Conservation (phyloP, 2,113 vertebrate genomes). For the Scatophagus argus region DNA sequence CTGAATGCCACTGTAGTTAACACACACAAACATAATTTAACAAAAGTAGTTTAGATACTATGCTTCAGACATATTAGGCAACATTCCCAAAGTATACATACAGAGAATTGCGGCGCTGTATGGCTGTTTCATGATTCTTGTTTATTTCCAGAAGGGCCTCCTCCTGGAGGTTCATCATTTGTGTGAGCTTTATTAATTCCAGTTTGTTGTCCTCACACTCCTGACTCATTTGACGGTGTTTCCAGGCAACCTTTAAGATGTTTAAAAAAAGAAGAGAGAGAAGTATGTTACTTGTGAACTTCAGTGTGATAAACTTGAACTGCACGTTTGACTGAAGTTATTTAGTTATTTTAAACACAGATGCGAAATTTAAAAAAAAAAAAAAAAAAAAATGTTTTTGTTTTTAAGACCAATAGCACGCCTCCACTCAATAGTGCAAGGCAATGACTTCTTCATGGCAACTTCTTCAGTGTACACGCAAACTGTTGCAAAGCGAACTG, state of each 20-base stretch:
- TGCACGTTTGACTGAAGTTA: background rate
- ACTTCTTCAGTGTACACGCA: background rate
- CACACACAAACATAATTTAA: background rate
- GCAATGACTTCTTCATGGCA: background rate
- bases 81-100: conserved; percentile 24
- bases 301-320: background rate
- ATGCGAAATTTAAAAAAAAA: too few species aligned
- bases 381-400: background rate
- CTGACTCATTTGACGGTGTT: conserved; percentile 81
- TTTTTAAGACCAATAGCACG: background rate
- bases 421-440: background rate
- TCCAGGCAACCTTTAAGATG: conserved; percentile 61
- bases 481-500: conserved; percentile 6
- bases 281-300: too few species aligned
- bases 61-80: background rate
- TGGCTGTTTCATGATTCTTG: conserved; percentile 80
- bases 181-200: conserved; percentile 82
- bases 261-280: background rate
- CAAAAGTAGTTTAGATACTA: background rate
- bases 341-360: too few species aligned
- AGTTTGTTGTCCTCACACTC: conserved; percentile 83
- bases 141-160: conserved; percentile 82
- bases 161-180: conserved; percentile 81
- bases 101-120: conserved; percentile 88
- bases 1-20: conserved; percentile 84